Evolutionary conservation across 2,113 vertebrate species (phyloP), one percentile per base, ranked within the genome.

Genomic region (Acrocephalus arundinaceus): DNA sequence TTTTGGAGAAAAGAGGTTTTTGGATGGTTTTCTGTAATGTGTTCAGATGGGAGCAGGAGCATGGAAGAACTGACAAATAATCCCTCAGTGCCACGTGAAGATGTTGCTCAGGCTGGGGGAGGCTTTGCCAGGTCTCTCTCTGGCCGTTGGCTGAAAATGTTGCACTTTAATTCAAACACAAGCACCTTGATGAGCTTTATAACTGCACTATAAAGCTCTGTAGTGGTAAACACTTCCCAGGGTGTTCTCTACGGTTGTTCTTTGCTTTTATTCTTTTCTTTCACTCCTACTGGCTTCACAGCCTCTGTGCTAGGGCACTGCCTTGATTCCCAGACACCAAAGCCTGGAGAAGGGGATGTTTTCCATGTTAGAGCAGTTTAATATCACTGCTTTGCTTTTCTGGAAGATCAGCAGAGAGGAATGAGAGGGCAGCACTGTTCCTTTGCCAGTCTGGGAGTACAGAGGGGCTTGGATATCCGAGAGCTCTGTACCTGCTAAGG

Each of bases 91-190:
- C 82, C 55, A 25, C 0, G 2, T 24, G 80, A 78, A 90, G 85
- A 35, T 76, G 80, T 74, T 85, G 89, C 81, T 41, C 72, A 9
- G 67, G 24, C 48, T 3, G 11, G 67, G 4, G 30, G 66, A 88
- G 73, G 11, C 49, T 55, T 66, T 81, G 80, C 65, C 76, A 79
- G 55, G 80, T 85, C 91, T 90, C 87, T 94, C 51, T 45, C 82
- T 79, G 87, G 83, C 77, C 8, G 0, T 73, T 94, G 89, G 30
- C 91, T 81, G 85, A 43, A 58, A 31, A 51, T 3, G 23, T n/a
- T 70, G 80, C 59, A 43, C 66, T 94, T 93, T 37, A 86, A 94
- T 94, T 94, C 77, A 52, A 83, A 70, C 63, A 45, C 63, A 66
- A 89, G 51, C 48, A 84, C 66, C 77, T 95, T 57, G 63, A 21